phyloP scores from a whole-genome alignment of 1,140 invertebrate species.

The Zaprionus taronus region DNA sequence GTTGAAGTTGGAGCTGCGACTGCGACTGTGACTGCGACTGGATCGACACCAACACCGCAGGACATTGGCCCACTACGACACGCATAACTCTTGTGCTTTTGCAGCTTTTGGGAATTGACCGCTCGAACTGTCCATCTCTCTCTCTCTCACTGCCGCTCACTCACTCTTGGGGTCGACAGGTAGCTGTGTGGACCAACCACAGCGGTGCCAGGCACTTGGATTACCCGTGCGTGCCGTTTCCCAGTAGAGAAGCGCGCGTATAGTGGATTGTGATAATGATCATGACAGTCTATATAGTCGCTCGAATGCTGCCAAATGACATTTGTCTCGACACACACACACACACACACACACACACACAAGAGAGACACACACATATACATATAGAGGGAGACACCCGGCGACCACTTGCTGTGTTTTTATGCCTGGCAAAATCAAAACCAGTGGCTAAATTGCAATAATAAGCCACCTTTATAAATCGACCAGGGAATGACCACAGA shows the following conservation, averaged over 20 bases:
- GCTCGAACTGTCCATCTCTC: neutral
- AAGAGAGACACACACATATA: neutral
- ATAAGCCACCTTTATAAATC: slow-evolving; percentile 84
- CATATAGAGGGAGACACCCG: neutral
- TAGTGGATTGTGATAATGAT: slow-evolving; percentile 84
- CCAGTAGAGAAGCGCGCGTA: slow-evolving; percentile 51
- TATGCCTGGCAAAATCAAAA: slow-evolving; percentile 81
- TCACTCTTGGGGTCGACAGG: slow-evolving; percentile 28
- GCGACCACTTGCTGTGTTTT: slow-evolving; percentile 62
- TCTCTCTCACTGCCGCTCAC: neutral
- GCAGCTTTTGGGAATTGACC: neutral
- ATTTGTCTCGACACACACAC: slow-evolving; percentile 67
- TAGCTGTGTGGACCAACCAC: slow-evolving; percentile 65
- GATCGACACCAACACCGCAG: slow-evolving; percentile 54
- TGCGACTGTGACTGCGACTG: slow-evolving; percentile 5
- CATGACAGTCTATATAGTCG: slow-evolving; percentile 84
- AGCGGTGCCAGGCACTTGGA: slow-evolving; percentile 58
- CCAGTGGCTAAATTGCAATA: slow-evolving; percentile 84
- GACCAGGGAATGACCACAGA: slow-evolving; percentile 54
- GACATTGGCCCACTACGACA: slow-evolving; percentile 69
- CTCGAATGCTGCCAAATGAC: slow-evolving; percentile 83
- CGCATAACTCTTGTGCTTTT: slow-evolving; percentile 53
- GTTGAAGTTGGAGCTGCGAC: slow-evolving; percentile 10
- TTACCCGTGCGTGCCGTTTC: slow-evolving; percentile 63
- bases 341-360: neutral